Percentiles rank a stretch among this genome's conserved stretches.
These are phyloP conservation scores for Solenodon paradoxus DNA, from an alignment of 2,113 vertebrate species.

Conservation along the genomic window DNA sequence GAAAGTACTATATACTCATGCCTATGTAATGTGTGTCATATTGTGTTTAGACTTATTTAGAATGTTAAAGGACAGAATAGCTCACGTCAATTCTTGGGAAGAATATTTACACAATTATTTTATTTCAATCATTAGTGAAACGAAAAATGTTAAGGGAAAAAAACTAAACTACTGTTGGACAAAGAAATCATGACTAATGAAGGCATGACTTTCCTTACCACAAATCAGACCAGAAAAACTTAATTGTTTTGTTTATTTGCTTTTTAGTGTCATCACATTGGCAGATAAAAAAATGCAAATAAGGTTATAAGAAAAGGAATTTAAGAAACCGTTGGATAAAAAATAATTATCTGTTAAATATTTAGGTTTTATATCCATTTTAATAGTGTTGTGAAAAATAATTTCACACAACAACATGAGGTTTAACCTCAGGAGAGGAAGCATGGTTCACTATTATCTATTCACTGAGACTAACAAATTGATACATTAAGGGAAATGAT, in stretches of 20 bases:
- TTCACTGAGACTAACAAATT: constrained; percentile 5
- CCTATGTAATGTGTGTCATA: background rate
- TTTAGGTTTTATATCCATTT: background rate
- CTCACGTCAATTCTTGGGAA: constrained; percentile 5
- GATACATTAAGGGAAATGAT: background rate
- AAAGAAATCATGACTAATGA: background rate
- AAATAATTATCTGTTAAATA: constrained; percentile 17
- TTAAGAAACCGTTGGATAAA: constrained; percentile 23
- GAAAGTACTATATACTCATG: background rate
- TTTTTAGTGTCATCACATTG: background rate
- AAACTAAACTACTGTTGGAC: background rate
- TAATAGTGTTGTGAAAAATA: background rate
- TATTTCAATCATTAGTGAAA: constrained; percentile 50
- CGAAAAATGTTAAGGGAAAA: background rate
- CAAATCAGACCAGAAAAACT: background rate
- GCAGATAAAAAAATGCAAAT: background rate
- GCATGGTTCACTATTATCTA: background rate
- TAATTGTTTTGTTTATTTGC: background rate
- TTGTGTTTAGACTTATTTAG: background rate
- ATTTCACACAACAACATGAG: background rate
- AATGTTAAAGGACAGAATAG: background rate
- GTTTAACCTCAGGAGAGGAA: constrained; percentile 14
- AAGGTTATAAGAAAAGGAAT: background rate
- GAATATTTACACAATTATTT: background rate
- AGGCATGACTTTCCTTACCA: background rate